Evolutionary conservation across 2,797 vertebrate species (phyloP), one percentile per base, ranked within the genome.

Genomic region (Hipposideros larvatus): DNA sequence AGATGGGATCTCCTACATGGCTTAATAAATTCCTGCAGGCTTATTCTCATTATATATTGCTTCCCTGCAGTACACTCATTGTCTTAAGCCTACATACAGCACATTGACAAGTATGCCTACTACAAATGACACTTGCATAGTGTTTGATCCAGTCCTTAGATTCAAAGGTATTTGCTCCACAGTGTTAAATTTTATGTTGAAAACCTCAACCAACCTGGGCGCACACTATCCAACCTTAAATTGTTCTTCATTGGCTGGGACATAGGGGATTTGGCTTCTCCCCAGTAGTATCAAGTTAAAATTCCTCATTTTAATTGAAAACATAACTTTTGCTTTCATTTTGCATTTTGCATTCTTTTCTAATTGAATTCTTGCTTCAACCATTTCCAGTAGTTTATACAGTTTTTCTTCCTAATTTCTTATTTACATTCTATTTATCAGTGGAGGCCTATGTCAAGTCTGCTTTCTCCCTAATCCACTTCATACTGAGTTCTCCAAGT

Each of bases 301-400:
- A 57, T 90, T 80, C 55, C 7, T 87, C 51, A 43, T 48, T 15
- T 83, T 92, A 83, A 65, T 71, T 68, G 19, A 87, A 96, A 91
- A 70, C 2, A 21, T 70, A 77, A n/a, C 11, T 1, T 46, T 65
- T 55, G 55, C 11, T 92, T 87, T 73, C 63, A n/a, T 37, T 37
- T 37, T 37, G 37, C 37, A 37, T 37, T 37, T 37, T 37, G 37
- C 37, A 37, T 78, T 91, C 74, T 91, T 85, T 51, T 28, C 15
- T 73, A 26, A 70, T 24, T 83, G 28, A 94, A 59, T 74, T 73
- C 9, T 77, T 71, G 43, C n/a, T 87, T 96, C 41, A 91, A 0
- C 63, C 22, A 2, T 65, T 22, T 77, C 13, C 43, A 24, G n/a
- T 18, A 31, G 2, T 73, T 95, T 9, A 37, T 37, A 24, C 5